phyloP scores from a whole-genome alignment of 2,113 vertebrate genomes.

The Myotis yumanensis region DNA sequence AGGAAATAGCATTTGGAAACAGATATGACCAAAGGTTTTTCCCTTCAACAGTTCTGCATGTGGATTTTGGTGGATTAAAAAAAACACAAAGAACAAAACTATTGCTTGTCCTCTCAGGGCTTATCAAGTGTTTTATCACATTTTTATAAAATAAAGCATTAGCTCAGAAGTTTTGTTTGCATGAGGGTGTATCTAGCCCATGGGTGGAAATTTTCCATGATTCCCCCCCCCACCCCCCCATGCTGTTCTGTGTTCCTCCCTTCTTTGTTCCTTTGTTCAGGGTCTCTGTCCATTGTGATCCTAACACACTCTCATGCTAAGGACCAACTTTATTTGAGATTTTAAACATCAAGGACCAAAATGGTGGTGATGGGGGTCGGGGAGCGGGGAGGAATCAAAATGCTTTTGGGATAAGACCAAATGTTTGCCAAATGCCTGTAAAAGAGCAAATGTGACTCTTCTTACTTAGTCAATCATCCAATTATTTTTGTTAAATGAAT shows the following conservation, averaged over 20 bases:
- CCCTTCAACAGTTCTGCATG: background rate
- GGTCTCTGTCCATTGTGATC: conserved; percentile 8
- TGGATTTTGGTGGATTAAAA: conserved; percentile 26
- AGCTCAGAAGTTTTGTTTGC: conserved; percentile 53
- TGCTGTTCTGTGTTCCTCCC: background rate
- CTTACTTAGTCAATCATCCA: background rate
- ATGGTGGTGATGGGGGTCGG: background rate
- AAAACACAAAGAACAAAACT: background rate
- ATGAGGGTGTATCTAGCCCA: conserved; percentile 20
- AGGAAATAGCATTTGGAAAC: conserved; percentile 12
- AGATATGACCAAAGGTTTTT: background rate
- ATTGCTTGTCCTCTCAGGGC: background rate
- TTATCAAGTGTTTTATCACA: conserved; percentile 14
- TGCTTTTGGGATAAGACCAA: background rate
- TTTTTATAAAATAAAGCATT: conserved; percentile 48
- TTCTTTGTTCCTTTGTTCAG: conserved; percentile 43
- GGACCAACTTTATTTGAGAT: conserved; percentile 7
- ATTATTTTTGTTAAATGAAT: background rate
- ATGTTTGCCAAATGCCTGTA: background rate
- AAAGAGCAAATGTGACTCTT: background rate
- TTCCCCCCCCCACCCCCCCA: background rate
- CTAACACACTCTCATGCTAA: background rate
- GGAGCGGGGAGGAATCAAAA: background rate
- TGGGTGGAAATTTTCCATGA: conserved; percentile 55
- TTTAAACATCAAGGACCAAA: conserved; percentile 20